Conservation (phyloP, 1,140 invertebrate genomes). For the Halesus radiatus region DNA sequence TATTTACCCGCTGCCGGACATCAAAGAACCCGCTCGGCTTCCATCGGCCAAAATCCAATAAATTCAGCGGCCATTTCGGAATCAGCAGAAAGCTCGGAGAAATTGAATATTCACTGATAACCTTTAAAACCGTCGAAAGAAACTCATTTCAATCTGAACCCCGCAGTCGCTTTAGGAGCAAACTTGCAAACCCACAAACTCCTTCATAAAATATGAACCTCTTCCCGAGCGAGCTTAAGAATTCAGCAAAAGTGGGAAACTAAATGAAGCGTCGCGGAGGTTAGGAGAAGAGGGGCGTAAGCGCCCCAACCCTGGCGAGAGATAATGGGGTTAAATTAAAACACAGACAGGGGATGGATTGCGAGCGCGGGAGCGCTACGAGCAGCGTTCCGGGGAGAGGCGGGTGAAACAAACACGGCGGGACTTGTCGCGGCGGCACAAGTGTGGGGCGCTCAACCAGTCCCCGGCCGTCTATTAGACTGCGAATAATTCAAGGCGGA, state of each 20-base stretch:
- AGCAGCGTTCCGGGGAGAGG: not conserved
- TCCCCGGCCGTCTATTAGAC: constrained; percentile 37
- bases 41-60: constrained; percentile 36
- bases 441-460: not conserved
- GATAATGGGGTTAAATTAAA: constrained; percentile 46
- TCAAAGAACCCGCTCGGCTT: constrained; percentile 15
- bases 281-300: constrained; percentile 29
- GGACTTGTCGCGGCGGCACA: constrained; percentile 17
- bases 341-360: constrained; percentile 18
- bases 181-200: constrained; percentile 48
- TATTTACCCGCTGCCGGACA: constrained; percentile 14
- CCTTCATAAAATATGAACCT: constrained; percentile 57
- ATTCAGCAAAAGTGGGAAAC: constrained; percentile 57
- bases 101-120: constrained; percentile 55
- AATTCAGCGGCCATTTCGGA: constrained; percentile 40
- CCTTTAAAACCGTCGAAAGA: constrained; percentile 30
- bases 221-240: constrained; percentile 50
- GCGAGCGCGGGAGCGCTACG: not conserved
- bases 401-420: not conserved
- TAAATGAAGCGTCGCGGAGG: constrained; percentile 52
- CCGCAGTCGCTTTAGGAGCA: constrained; percentile 41
- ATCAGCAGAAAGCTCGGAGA: constrained; percentile 34
- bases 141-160: constrained; percentile 52
- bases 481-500: constrained; percentile 41
- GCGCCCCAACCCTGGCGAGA: constrained; percentile 37